These are phyloP conservation scores for Myripristis jacobus DNA, from an alignment of 2,797 vertebrate species.

Conservation along the genomic window DNA sequence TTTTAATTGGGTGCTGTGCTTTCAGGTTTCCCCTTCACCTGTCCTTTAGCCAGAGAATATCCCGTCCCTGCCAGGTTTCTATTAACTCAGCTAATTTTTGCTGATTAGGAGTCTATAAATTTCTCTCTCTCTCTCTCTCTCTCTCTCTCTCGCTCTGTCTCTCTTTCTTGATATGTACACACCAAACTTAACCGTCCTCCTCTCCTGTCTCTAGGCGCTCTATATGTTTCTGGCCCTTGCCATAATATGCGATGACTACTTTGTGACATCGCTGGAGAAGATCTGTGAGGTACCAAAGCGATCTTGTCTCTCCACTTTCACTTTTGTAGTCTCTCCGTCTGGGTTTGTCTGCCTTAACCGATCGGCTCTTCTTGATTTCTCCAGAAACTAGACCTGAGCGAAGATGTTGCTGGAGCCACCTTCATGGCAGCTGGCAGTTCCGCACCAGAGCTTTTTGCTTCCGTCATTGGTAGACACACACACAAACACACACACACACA, in stretches of 20 bases:
- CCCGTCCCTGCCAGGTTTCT: constrained; percentile 8
- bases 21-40: constrained; percentile 32
- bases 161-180: no score
- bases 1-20: constrained; percentile 29
- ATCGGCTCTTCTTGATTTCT: background rate
- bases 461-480: constrained; percentile 89
- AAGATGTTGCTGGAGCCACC: constrained; percentile 97
- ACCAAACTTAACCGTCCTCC: constrained; percentile 1
- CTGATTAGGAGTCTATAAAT: constrained; percentile 20
- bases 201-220: constrained; percentile 84
- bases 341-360: background rate
- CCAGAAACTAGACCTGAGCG: constrained; percentile 95
- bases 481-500: background rate
- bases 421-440: constrained; percentile 99
- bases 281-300: constrained; percentile 91
- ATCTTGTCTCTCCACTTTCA: background rate
- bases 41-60: constrained; percentile 21
- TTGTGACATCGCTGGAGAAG: constrained; percentile 97
- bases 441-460: constrained; percentile 97
- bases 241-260: constrained; percentile 98
- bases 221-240: constrained; percentile 99
- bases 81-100: constrained; percentile 27
- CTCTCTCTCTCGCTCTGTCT: background rate
- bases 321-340: rapidly evolving
- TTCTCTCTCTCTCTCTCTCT: background rate